These are phyloP conservation scores for Cancer borealis DNA, from an alignment of 2,888 invertebrate genomes.

Conservation along the genomic window DNA sequence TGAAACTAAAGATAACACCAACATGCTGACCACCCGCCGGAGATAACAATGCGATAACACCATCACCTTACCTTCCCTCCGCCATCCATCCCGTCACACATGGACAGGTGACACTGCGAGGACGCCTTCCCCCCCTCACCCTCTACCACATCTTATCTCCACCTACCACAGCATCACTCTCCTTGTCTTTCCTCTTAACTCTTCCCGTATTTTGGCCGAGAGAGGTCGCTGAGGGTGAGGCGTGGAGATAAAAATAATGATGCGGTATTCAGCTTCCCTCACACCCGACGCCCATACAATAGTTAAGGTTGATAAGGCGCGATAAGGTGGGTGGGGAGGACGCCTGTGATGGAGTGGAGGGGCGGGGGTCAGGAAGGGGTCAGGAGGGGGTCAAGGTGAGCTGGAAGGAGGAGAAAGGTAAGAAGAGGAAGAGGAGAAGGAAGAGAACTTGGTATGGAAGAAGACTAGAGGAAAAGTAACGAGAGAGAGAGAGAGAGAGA, in stretches of 20 bases:
- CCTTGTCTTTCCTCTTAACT: background rate
- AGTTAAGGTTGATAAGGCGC: background rate
- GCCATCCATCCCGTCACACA: background rate
- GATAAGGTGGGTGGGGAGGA: background rate
- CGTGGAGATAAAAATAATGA: constrained; percentile 25
- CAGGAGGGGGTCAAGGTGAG: background rate
- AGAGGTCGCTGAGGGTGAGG: background rate
- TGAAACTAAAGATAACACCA: background rate
- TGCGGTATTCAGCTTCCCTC: constrained; percentile 14
- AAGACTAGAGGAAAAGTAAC: background rate
- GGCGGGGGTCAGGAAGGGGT: background rate
- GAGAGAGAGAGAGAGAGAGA: constrained; percentile 41
- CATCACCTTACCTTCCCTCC: background rate
- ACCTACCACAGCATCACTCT: background rate
- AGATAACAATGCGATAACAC: background rate
- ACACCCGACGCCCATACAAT: constrained; percentile 34
- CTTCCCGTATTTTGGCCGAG: background rate
- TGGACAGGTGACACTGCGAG: background rate
- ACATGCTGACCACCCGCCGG: background rate
- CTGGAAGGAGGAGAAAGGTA: background rate
- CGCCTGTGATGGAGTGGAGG: background rate
- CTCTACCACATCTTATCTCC: background rate
- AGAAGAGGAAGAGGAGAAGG: background rate
- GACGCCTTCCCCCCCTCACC: background rate
- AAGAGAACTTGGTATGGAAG: background rate